Conservation (phyloP, 2,888 invertebrate genomes). For the Drosophila barbarae region DNA sequence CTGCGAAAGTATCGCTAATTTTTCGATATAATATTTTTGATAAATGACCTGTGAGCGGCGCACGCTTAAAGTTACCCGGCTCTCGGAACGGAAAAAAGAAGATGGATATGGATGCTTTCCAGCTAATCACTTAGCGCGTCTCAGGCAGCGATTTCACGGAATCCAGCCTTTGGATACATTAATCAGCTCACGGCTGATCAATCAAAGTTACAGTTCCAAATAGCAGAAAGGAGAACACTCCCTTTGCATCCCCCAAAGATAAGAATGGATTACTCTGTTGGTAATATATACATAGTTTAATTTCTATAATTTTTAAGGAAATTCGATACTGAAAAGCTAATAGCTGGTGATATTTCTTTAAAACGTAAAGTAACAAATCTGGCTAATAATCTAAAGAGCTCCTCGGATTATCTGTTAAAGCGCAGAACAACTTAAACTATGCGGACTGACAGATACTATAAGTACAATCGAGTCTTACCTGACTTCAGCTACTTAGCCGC, state of each 20-base stretch:
- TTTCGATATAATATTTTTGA: slow-evolving; percentile 39
- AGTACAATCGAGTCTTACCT: not conserved
- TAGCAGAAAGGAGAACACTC: not conserved
- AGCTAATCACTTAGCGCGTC: slow-evolving; percentile 46
- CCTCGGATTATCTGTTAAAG: not conserved
- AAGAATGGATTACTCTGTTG: not conserved
- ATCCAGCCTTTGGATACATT: slow-evolving; percentile 29
- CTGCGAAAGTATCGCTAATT: slow-evolving; percentile 47
- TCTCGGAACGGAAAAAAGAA: slow-evolving; percentile 13
- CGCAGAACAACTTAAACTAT: not conserved
- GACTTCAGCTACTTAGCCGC: slow-evolving; percentile 21
- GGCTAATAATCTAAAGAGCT: not conserved
- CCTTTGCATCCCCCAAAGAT: not conserved
- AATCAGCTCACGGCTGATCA: slow-evolving; percentile 59
- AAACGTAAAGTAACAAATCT: not conserved
- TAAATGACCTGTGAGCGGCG: slow-evolving; percentile 39
- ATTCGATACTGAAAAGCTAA: not conserved
- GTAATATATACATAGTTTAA: not conserved
- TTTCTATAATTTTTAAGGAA: too few relatives aligned
- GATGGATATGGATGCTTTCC: slow-evolving; percentile 20
- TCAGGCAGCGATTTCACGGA: slow-evolving; percentile 5
- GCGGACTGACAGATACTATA: slow-evolving; percentile 5
- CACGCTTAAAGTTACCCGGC: slow-evolving; percentile 14
- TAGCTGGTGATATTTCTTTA: not conserved
- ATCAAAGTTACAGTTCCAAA: slow-evolving; percentile 44